These are phyloP conservation scores for Thripadectes ignobilis DNA, from an alignment of 2,797 vertebrate species.

Conservation along the genomic window DNA sequence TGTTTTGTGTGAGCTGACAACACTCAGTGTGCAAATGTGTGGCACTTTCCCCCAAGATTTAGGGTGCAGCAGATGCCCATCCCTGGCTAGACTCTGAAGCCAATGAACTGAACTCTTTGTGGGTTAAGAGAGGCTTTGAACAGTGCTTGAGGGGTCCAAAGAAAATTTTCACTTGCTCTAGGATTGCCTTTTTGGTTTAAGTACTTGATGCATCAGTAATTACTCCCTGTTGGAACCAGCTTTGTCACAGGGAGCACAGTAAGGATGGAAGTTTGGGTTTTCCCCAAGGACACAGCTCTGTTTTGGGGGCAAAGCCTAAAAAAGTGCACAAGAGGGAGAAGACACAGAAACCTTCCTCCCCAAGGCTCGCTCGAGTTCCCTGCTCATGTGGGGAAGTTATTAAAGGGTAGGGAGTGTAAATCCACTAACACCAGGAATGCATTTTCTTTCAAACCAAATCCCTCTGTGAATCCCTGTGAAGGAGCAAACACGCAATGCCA, in stretches of 20 bases:
- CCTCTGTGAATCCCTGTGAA: not conserved
- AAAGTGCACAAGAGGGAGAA: not conserved
- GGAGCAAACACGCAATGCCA: not conserved
- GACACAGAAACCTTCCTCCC: not conserved
- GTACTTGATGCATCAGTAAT: not conserved
- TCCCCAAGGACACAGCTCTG: not conserved
- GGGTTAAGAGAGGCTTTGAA: not conserved
- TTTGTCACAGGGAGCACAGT: not conserved
- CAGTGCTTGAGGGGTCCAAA: not conserved
- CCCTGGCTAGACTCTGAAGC: not conserved
- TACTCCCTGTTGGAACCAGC: not conserved
- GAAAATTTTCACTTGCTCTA: not conserved
- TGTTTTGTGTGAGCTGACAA: not conserved
- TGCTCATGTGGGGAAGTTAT: not conserved
- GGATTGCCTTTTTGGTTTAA: not conserved
- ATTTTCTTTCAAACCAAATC: not conserved
- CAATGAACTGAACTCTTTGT: not conserved
- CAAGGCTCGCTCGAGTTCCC: not conserved
- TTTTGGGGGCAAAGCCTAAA: not conserved
- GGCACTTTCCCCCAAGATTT: not conserved
- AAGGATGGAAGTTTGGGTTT: not conserved
- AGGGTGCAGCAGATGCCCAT: not conserved
- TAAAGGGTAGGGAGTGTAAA: not conserved
- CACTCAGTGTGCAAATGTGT: rapidly evolving
- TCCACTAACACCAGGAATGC: not conserved